Conservation (phyloP, 2,888 invertebrate species). For the Dugesia japonica region DNA sequence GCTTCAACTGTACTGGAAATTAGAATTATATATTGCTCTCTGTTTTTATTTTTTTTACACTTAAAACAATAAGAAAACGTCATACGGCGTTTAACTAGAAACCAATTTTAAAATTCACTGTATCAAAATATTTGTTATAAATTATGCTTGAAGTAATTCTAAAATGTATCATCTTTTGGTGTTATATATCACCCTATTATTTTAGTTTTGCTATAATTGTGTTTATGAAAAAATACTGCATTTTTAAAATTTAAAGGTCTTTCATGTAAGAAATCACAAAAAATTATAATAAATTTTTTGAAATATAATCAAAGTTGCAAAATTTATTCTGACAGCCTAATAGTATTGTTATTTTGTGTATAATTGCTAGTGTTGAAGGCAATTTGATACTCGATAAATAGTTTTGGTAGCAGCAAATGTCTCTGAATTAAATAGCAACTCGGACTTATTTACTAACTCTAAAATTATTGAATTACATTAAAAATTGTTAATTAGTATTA, state of each 20-base stretch:
- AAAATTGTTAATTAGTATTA: no score
- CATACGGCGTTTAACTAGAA: not conserved
- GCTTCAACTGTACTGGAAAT: not conserved
- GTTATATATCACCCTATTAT: not conserved
- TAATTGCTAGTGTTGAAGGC: constrained; percentile 3
- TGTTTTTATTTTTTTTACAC: not conserved
- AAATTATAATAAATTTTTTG: no score
- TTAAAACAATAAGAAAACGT: not conserved
- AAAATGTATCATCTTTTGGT: not conserved
- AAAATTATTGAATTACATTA: no score
- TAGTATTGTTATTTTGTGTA: not conserved
- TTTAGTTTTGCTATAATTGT: no score
- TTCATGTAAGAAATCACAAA: no score
- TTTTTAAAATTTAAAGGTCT: no score
- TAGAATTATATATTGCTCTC: not conserved
- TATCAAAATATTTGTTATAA: constrained; percentile 10
- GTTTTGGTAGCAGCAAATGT: not conserved
- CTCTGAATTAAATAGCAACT: not conserved
- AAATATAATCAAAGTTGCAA: no score
- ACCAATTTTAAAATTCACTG: not conserved
- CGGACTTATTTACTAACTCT: no score
- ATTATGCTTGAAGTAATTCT: not conserved
- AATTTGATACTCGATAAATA: not conserved
- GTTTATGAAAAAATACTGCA: not conserved
- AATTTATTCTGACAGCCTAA: not conserved